A percentile compares a stretch with the other conserved stretches of the same genome.
Conservation (phyloP, 2,888 invertebrate species). For the Pristionchus japonicus region DNA sequence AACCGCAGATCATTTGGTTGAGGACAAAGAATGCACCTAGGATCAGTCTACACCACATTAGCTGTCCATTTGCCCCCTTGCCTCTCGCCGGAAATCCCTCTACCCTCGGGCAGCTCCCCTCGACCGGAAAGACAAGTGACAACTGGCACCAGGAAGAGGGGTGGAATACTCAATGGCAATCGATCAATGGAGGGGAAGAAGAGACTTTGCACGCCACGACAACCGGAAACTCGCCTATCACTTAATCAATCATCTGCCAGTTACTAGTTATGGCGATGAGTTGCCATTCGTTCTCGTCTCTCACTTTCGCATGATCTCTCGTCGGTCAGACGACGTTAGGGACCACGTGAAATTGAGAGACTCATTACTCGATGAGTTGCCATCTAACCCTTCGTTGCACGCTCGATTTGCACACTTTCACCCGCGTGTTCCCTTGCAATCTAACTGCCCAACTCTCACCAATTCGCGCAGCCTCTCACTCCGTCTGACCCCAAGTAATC, state of each 20-base stretch:
- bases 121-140: neutral
- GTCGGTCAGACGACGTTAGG: no score
- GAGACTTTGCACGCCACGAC: neutral
- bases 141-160: neutral
- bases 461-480: no score
- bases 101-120: neutral
- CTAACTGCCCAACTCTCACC: no score
- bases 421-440: neutral
- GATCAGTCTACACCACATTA: neutral
- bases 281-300: no score
- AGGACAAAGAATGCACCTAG: neutral
- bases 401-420: neutral
- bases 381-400: neutral
- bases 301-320: no score
- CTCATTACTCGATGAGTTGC: neutral
- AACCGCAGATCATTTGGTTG: neutral
- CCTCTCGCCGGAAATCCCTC: neutral
- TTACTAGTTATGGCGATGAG: no score
- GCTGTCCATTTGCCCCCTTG: neutral
- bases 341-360: no score
- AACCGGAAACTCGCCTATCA: conserved; percentile 1
- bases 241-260: neutral
- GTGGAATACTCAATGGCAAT: neutral
- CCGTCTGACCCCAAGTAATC: neutral
- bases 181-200: neutral